Evolutionary conservation across 2,888 invertebrate genomes (phyloP), one percentile per base, ranked within the genome.

Genomic region (Agonopterix heracliana): DNA sequence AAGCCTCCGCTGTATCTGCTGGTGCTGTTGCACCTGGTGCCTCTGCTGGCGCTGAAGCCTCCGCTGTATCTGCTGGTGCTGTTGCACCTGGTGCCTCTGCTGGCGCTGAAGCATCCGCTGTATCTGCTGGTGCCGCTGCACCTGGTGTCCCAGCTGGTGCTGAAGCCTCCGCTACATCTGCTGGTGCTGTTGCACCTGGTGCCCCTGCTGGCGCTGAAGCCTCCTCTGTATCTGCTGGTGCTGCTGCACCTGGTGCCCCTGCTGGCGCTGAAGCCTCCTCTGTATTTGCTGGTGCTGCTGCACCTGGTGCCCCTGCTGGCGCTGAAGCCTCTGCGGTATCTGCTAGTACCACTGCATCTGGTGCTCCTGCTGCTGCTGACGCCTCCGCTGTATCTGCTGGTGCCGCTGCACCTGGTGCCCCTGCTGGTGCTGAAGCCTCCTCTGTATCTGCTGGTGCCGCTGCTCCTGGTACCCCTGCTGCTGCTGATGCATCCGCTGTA

Each of bases 11-110:
- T 43, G 14, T 44, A 9, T 34, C 35, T 36, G 41, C 40, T 36
- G 49, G 45, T 42, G 41, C 46, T 12, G 43, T 38, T 45, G 47
- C 38, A 10, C 11, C 41, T 13, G 43, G 13, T 35, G 35, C 47
- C 9, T 26, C 36, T 17, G 9, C 49, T 34, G 26, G 13, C 46
- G 49, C 11, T 34, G 43, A 49, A 12, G 12, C 41, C 13, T 41
- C 41, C 2, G 5, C 12, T 41, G 9, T 13, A 5, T 12, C 2
- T 13, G 41, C 9, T 41, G 41, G 9, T 36, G 12, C 36, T 10
- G 12, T 36, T 14, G 36, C 8, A 9, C 9, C 45, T 12, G 41
- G 8, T 10, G n/a, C 43, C 12, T 26, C 48, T 34, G 10, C 12
- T 34, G 34, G n/a, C n/a, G 11, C 34, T 36, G 36, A n/a, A 5